Evolutionary conservation across 2,113 vertebrate genomes (phyloP), one percentile per base, ranked within the genome.

Genomic region (Menura novaehollandiae): DNA sequence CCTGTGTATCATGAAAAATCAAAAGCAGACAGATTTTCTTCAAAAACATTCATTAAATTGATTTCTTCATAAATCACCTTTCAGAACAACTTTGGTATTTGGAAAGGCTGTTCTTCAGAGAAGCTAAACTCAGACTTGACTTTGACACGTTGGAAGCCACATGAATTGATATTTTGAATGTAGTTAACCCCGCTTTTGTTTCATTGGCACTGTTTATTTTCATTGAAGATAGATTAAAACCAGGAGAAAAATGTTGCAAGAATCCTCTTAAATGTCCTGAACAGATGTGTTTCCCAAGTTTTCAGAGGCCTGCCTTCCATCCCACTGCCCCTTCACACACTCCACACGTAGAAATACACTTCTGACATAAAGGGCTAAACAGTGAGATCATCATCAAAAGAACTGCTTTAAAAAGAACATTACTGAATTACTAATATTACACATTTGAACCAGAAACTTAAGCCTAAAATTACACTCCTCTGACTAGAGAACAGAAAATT

Each of bases 111-210:
- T 7, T 80, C 8, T 93, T 89, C 28, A 52, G 59, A 52, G 51
- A 88, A 88, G 32, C 8, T 47, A 53, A 80, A 62, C 8, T 55
- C 1, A 46, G 10, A 55, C 6, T n/a, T 88, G 24, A 23, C 20
- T 75, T 79, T 28, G 32, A 76, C 19, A 73, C 15, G 13, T 4
- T 67, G 17, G 44, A 56, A 26, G 18, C 6, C 4, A 63, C 22
- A 20, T 35, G 2, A 91, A 89, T 30, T 43, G 23, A 17, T 51
- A 52, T 4, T 62, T 74, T 46, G 19, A 58, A 66, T 13, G 32
- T 21, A 67, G 9, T 77, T 21, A 35, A 7, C 1, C 1, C 1
- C 2, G 9, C 2, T 6, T 19, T 80, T 41, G 67, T 28, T 13
- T 5, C 1, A 26, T 23, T 73, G 5, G 11, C 14, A 27, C 7